Conservation (phyloP, 2,888 invertebrate species). For the Dryomyza anilis region DNA sequence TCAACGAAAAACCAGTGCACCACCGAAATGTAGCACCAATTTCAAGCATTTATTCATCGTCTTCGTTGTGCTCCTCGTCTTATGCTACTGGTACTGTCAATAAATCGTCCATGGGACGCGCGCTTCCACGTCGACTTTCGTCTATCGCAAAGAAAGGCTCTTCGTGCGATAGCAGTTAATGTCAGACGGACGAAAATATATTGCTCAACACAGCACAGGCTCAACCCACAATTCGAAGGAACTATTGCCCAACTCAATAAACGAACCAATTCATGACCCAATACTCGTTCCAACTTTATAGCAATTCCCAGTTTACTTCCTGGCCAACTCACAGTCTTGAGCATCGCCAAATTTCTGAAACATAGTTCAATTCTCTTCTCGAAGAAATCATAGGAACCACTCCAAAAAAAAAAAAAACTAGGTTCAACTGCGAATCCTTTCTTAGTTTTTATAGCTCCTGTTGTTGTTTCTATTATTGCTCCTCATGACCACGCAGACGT, state of each 20-base stretch:
- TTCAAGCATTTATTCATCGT: conserved; percentile 25
- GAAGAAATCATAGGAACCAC: no score
- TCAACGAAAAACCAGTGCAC: background rate
- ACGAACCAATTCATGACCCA: no score
- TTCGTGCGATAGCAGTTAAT: conserved; percentile 62
- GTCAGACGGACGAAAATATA: conserved; percentile 62
- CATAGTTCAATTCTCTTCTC: no score
- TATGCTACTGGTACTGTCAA: conserved; percentile 58
- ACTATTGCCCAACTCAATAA: no score
- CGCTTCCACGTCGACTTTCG: conserved; percentile 25
- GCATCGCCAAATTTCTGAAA: no score
- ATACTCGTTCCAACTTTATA: no score
- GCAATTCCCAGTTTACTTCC: no score
- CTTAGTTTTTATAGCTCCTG: background rate
- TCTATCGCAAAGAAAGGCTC: conserved; percentile 32
- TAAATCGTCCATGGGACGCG: conserved; percentile 58
- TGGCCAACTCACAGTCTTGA: no score
- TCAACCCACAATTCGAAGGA: no score
- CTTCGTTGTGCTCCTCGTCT: no score
- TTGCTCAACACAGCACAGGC: conserved; percentile 45
- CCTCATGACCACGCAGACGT: conserved; percentile 6
- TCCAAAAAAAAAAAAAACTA: no score
- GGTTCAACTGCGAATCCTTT: no score
- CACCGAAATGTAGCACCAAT: conserved; percentile 18
- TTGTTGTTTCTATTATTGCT: conserved; percentile 20